Evolutionary conservation across 2,113 vertebrate species (phyloP).

Genomic region (Heterotis niloticus): DNA sequence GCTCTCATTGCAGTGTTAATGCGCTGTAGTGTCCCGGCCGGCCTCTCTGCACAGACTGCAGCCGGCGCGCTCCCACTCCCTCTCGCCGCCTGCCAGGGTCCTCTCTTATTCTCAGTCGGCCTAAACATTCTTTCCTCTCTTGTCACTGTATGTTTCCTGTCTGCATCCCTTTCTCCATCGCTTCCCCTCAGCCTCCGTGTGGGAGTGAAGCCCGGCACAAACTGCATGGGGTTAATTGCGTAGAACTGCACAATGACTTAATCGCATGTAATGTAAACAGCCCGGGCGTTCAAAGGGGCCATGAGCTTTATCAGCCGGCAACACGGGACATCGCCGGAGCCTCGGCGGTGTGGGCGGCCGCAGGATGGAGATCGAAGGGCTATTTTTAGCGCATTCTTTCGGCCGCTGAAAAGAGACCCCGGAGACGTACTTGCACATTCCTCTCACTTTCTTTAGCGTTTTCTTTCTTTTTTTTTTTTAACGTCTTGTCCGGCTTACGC

Average conservation of each 20-base stretch:
- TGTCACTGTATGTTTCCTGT: constrained; percentile 64
- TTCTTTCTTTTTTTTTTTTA: constrained; percentile 27
- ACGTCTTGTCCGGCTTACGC: constrained; percentile 31
- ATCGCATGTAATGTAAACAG: not conserved
- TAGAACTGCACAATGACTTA: not conserved
- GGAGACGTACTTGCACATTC: constrained; percentile 50
- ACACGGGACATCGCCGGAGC: not conserved
- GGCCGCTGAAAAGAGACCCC: constrained; percentile 48
- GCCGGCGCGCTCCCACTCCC: constrained; percentile 24
- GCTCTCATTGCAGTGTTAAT: constrained; percentile 64
- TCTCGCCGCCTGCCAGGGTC: constrained; percentile 38
- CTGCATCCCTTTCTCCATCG: constrained; percentile 55
- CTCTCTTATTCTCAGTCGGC: constrained; percentile 56
- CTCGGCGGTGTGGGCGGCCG: not conserved
- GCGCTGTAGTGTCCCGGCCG: constrained; percentile 44
- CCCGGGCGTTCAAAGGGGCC: not conserved
- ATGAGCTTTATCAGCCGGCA: not conserved
- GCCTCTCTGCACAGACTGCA: constrained; percentile 31
- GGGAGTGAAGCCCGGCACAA: constrained; percentile 2
- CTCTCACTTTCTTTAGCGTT: constrained; percentile 40
- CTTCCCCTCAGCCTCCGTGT: constrained; percentile 36
- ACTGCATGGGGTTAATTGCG: not conserved
- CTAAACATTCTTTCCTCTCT: constrained; percentile 71
- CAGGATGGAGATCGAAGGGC: constrained; percentile 18
- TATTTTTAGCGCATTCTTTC: constrained; percentile 62